These are phyloP conservation scores for Nomada fucata DNA, from an alignment of 2,888 invertebrate species.

Conservation along the genomic window DNA sequence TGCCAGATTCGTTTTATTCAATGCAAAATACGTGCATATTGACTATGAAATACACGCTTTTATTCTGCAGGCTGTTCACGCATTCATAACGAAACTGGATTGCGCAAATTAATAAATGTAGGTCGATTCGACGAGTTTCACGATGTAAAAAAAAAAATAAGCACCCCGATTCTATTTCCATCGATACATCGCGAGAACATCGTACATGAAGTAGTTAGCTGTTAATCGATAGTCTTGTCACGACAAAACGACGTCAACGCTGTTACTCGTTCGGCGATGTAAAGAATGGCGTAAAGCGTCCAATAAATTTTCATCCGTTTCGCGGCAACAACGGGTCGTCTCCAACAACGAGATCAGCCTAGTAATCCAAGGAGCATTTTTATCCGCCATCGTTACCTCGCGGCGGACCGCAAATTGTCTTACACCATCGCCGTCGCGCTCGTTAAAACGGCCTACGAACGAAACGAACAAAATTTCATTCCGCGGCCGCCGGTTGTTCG, in stretches of 20 bases:
- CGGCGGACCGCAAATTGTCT: background rate
- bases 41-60: background rate
- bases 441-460: background rate
- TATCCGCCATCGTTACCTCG: background rate
- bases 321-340: too few relatives aligned
- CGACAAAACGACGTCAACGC: too few relatives aligned
- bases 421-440: background rate
- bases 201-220: too few relatives aligned
- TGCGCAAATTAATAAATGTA: background rate
- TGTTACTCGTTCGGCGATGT: background rate
- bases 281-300: too few relatives aligned
- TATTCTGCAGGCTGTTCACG: background rate
- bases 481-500: conserved; percentile 23
- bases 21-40: conserved; percentile 7
- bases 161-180: too few relatives aligned
- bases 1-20: background rate
- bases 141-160: too few relatives aligned
- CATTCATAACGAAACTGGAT: background rate
- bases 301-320: too few relatives aligned
- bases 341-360: too few relatives aligned
- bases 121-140: too few relatives aligned
- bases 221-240: too few relatives aligned
- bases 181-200: too few relatives aligned
- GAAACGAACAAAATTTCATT: conserved; percentile 32
- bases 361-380: background rate